These are phyloP conservation scores for Palythoa caribaeorum DNA, from an alignment of 92 coral and sea anemone species.

Conservation along the genomic window DNA sequence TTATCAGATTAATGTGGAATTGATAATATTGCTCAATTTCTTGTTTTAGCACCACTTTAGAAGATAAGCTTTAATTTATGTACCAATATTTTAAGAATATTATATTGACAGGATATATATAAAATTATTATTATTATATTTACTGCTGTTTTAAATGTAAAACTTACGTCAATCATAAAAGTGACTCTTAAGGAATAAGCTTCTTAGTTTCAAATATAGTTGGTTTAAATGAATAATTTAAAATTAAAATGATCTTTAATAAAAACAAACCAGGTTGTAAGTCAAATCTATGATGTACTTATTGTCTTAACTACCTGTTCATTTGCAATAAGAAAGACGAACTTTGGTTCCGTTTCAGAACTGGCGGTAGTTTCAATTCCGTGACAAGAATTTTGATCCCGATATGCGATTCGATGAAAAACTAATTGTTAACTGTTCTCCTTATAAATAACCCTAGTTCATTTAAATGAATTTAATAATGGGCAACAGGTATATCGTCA, in stretches of 20 bases:
- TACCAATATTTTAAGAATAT: too few relatives aligned
- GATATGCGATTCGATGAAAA: background rate
- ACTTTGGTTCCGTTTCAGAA: background rate
- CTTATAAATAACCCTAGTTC: background rate
- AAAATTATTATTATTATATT: too few relatives aligned
- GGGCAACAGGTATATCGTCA: background rate
- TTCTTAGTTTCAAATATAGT: background rate
- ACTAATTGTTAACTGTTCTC: background rate
- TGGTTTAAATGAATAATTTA: constrained; percentile 25
- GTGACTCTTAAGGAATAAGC: too few relatives aligned
- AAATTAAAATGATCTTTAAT: constrained; percentile 1
- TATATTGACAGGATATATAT: too few relatives aligned
- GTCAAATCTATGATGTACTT: background rate
- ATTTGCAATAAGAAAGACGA: background rate
- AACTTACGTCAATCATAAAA: too few relatives aligned
- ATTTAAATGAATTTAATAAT: background rate
- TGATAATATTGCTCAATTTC: too few relatives aligned
- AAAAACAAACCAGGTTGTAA: background rate
- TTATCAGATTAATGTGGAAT: too few relatives aligned
- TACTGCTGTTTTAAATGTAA: too few relatives aligned
- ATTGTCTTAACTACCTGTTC: constrained; percentile 8
- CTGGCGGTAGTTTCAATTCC: background rate
- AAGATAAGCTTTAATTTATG: too few relatives aligned
- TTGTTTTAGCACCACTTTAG: too few relatives aligned
- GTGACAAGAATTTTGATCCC: background rate